Base-by-base conservation (phyloP, 2,888 invertebrate species). In the Polietes domitor region DNA sequence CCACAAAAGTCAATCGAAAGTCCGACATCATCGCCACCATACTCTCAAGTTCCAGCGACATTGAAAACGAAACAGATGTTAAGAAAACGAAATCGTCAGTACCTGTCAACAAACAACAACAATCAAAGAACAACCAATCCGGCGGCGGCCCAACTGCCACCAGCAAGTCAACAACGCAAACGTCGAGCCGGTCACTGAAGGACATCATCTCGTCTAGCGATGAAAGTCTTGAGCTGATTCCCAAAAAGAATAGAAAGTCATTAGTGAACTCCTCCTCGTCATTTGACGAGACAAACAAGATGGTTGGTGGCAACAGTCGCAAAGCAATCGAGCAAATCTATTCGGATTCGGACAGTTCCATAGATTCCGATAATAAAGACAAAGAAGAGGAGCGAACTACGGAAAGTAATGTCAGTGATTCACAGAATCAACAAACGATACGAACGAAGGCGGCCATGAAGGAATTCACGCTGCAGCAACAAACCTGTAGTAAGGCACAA, bases 381-480 rank as follows among this genome's bases (percentile, higher is more conserved):
- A 88, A 88, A 70, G 89, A 88, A 72, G 89, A 89, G 71, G 91
- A 93, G 21, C 87, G 87, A 12, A 90, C 92, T 43, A 94, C 95
- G 0, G 95, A 95, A 89, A 94, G 94, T 88, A 94, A 94, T 86
- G 93, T 94, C 0, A 95, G 94, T 89, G 96, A 96, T 91, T 94
- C 95, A 6, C 95, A 95, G 88, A 95, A 95, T 89, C 93, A 94
- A 85, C 93, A 94, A 87, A 93, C 93, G 63, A 94, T 96, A 85
- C 94, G 96, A 87, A 97, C 97, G 15, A 97, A 97, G 93, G 96
- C 96, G 17, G 96, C 97, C 10, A 95, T 97, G 91, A 97, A 97
- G 92, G 96, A 97, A 90, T 97, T 97, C 89, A 94, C 96, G 58
- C 93, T 94, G 15, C 90, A 89, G 41, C 88, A 86, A 63, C 88